Conservation (phyloP, 2,797 vertebrate species). For the Eutrigla gurnardus region DNA sequence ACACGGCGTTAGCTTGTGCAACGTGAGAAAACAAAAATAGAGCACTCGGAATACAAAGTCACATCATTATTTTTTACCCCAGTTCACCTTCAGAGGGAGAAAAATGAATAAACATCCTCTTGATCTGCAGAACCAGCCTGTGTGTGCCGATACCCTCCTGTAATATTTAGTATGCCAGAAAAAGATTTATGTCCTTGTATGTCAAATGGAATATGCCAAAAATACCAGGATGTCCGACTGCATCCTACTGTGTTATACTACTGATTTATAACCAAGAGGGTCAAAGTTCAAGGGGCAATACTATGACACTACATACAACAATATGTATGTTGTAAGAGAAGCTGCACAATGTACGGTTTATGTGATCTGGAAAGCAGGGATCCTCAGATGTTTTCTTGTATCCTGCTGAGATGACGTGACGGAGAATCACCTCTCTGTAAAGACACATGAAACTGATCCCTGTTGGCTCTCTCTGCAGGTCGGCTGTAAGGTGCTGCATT, state of each 20-base stretch:
- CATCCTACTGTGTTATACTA: too few species aligned
- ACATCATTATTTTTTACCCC: slow-evolving; percentile 20
- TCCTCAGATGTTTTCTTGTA: slow-evolving; percentile 7
- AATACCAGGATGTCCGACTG: too few species aligned
- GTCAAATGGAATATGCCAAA: too few species aligned
- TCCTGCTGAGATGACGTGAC: slow-evolving; percentile 39
- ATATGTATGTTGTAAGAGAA: too few species aligned
- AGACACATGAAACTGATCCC: neutral
- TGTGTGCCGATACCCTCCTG: too few species aligned
- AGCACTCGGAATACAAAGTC: slow-evolving; percentile 3
- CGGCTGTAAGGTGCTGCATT: slow-evolving; percentile 94
- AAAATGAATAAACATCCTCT: slow-evolving; percentile 51
- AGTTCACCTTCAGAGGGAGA: slow-evolving; percentile 31
- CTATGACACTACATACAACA: too few species aligned
- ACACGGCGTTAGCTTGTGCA: neutral
- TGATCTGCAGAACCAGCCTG: slow-evolving; percentile 8
- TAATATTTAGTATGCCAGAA: too few species aligned
- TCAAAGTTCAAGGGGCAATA: too few species aligned
- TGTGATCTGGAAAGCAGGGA: neutral
- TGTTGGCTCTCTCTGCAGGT: slow-evolving; percentile 79
- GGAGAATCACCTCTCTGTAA: neutral
- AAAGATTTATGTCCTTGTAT: too few species aligned
- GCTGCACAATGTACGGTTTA: too few species aligned
- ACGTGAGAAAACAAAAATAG: slow-evolving; percentile 21
- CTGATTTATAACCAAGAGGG: too few species aligned